A percentile compares a stretch with the other conserved stretches of the same genome.
These are phyloP conservation scores for Glareola pratincola DNA, from an alignment of 2,113 vertebrate species.

Conservation along the genomic window DNA sequence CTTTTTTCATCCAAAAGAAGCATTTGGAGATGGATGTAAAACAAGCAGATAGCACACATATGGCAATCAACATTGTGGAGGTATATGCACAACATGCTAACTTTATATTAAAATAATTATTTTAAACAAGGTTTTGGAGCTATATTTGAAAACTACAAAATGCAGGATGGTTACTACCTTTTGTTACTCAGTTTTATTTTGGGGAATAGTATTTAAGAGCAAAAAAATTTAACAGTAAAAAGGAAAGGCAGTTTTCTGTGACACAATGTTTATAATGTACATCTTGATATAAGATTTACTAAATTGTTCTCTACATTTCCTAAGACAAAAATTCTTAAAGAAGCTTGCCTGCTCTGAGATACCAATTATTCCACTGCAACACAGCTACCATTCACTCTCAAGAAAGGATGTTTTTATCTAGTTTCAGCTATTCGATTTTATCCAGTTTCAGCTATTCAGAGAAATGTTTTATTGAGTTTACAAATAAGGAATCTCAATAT, in stretches of 20 bases:
- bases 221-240: neutral
- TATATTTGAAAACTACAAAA: conserved; percentile 27
- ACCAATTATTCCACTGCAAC: neutral
- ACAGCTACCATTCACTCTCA: conserved; percentile 8
- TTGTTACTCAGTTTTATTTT: neutral
- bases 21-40: neutral
- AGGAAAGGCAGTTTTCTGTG: neutral
- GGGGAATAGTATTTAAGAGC: neutral
- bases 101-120: neutral
- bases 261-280: neutral
- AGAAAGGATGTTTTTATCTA: conserved; percentile 31
- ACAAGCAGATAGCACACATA: neutral
- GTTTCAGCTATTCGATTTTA: conserved; percentile 54
- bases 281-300: neutral
- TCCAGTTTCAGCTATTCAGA: conserved; percentile 60
- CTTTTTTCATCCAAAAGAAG: neutral
- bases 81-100: neutral
- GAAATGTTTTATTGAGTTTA: conserved; percentile 70
- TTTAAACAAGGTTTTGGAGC: neutral
- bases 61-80: neutral
- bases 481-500: conserved; percentile 69
- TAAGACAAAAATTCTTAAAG: neutral
- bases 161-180: neutral
- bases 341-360: neutral
- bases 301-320: neutral